Conservation (phyloP, 2,888 invertebrate genomes). For the Spilosoma lubricipeda region DNA sequence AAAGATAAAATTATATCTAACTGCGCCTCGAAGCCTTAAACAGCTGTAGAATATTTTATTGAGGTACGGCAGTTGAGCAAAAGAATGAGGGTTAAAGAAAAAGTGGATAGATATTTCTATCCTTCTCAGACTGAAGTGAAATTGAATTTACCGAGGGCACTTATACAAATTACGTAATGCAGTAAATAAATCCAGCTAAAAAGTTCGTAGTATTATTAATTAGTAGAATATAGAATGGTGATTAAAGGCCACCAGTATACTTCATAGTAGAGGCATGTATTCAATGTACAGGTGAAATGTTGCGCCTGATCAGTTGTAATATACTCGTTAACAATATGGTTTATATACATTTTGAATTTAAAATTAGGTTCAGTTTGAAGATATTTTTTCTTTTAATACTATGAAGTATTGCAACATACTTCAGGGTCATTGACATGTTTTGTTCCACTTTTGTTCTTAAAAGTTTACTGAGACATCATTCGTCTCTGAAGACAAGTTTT, state of each 20-base stretch:
- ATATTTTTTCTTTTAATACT: too few species aligned
- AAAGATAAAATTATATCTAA: conserved; percentile 7
- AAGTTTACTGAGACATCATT: not conserved
- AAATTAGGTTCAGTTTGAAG: too few species aligned
- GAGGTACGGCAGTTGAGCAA: conserved; percentile 18
- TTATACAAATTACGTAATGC: not conserved
- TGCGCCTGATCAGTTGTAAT: too few species aligned
- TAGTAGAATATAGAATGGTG: too few species aligned
- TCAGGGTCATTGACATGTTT: too few species aligned
- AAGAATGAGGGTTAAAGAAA: conserved; percentile 7
- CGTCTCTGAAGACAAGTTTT: not conserved
- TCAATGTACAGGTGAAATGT: too few species aligned
- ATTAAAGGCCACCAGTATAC: too few species aligned
- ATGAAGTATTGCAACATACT: too few species aligned
- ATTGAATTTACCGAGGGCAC: conserved; percentile 3
- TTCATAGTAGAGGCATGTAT: too few species aligned
- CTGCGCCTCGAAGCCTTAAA: conserved; percentile 18
- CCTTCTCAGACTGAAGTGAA: conserved; percentile 10
- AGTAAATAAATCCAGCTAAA: not conserved
- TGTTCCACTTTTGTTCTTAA: not conserved
- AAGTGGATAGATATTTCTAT: not conserved
- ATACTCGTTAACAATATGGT: too few species aligned
- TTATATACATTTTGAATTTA: too few species aligned
- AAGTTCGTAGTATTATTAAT: not conserved
- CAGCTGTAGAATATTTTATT: conserved; percentile 26